Evolutionary conservation across 2,888 invertebrate genomes (phyloP), one percentile per base, ranked within the genome.

Genomic region (Sericinus montela): DNA sequence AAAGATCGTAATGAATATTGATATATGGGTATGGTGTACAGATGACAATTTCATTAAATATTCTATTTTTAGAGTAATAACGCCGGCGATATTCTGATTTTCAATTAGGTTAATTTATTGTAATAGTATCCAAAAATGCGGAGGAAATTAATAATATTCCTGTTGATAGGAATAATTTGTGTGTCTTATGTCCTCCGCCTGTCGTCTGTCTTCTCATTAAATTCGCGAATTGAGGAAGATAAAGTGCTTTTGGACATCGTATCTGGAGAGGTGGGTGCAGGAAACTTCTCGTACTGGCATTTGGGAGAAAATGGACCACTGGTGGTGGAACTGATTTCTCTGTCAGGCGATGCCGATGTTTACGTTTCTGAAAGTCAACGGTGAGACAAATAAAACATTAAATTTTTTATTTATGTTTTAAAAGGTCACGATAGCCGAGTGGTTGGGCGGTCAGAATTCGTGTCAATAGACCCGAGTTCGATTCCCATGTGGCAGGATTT

Each of bases 231-330:
- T 36, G 74, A 76, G 35, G 53, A 61, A 0, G 77, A 83, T 49
- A 80, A 78, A 69, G 60, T 83, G 45, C 61, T 85, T 0, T 56
- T 87, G 54, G 84, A 87, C 51, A 81, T 81, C 0, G 86, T 87
- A 0, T 65, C 69, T 0, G 87, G 88, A 0, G 59, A 63, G 0
- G 87, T 88, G 0, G 80, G 82, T 0, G 83, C 83, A 1, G 88
- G 88, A 0, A 87, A 87, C 66, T 86, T 85, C 55, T 83, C 88
- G 0, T 88, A 84, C 48, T 88, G 87, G 88, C 85, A 86, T 62
- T 60, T 85, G 7, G 80, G 80, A 0, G 82, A 87, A 32, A 61
- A 62, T 0, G 87, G 88, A 1, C 80, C 80, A 11, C 40, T 88
- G 32, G 48, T 79, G 19, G 72, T 88, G 0, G 86, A 87, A 58